Base-by-base conservation (phyloP, 2,797 vertebrate genomes). In the Protonibea diacanthus region DNA sequence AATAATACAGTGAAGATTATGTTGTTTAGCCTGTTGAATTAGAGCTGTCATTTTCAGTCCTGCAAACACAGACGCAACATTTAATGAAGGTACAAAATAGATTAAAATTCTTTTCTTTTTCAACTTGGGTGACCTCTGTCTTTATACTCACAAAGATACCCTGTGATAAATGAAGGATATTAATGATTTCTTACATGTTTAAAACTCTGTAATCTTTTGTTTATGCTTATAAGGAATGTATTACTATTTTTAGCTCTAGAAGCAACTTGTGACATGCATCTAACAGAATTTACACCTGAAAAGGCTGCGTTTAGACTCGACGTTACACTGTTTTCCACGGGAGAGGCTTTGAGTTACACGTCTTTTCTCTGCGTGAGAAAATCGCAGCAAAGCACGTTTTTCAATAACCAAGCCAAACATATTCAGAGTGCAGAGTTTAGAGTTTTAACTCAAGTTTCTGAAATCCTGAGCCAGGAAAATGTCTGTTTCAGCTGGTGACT, bases 61-160 rank as follows among this genome's bases (percentile, higher is more conserved):
- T 62, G 18, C 17, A 51, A 58, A 60, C 29, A 60, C 23, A 27
- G 40, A 60, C 0, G 70, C n/a, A 42, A 51, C 5, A 48, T 29
- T 38, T 25, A 60, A 13, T 25, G 29, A 68, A 48, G 5, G 47
- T 13, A 27, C 12, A n/a, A 59, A 45, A 15, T 8, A 40, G 14
- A 80, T 64, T 63, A 38, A 44, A 78, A 6, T 17, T 25, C 5
- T 49, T 71, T 52, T 23, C 20, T 52, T 64, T 64, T 45, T 4
- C 21, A 68, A 1, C 7, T 18, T 27, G 21, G 0, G 0, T 45
- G 51, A 62, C 9, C 3, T 33, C 5, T 59, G 53, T 81, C 14
- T 56, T 42, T 33, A 12, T 58, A 14, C 65, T 58, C 11, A 17
- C n/a, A 18, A 9, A 20, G 6, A n/a, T 15, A 40, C 14, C 11